phyloP scores from a whole-genome alignment of 2,113 vertebrate species.

The Mus spicilegus region DNA sequence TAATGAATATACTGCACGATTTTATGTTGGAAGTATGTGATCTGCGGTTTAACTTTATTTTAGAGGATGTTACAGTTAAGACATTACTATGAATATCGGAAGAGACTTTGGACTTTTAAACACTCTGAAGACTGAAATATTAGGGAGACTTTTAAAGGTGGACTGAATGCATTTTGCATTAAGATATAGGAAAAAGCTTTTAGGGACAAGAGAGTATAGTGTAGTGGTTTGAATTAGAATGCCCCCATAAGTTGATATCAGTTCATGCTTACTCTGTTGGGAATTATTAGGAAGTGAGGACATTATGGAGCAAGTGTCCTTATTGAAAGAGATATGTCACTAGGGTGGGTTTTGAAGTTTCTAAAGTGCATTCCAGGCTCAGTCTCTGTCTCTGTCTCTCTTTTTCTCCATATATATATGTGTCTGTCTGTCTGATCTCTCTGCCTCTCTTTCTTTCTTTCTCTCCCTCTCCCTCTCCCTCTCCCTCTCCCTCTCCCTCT shows the following conservation, averaged over 20 bases:
- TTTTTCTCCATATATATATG: no score
- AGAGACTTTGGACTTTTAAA: neutral
- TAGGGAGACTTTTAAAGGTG: neutral
- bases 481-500: no score
- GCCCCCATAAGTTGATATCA: no score
- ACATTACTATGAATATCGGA: neutral
- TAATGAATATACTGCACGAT: neutral
- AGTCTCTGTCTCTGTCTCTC: neutral
- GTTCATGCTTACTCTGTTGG: neutral
- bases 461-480: no score
- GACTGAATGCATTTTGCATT: neutral
- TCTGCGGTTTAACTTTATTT: neutral
- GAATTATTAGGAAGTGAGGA: neutral
- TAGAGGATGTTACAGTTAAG: neutral
- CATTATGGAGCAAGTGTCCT: neutral
- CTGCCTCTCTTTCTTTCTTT: no score
- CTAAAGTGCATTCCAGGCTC: neutral
- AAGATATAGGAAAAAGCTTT: neutral
- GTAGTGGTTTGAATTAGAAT: neutral
- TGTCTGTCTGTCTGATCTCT: no score
- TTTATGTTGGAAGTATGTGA: neutral
- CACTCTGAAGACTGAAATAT: neutral
- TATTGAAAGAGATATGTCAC: neutral
- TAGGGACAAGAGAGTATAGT: neutral
- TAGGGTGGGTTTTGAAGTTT: neutral